Percentiles rank a stretch among this genome's conserved stretches.
Evolutionary conservation across 2,113 vertebrate genomes (phyloP).

Genomic region (Blennius ocellaris): DNA sequence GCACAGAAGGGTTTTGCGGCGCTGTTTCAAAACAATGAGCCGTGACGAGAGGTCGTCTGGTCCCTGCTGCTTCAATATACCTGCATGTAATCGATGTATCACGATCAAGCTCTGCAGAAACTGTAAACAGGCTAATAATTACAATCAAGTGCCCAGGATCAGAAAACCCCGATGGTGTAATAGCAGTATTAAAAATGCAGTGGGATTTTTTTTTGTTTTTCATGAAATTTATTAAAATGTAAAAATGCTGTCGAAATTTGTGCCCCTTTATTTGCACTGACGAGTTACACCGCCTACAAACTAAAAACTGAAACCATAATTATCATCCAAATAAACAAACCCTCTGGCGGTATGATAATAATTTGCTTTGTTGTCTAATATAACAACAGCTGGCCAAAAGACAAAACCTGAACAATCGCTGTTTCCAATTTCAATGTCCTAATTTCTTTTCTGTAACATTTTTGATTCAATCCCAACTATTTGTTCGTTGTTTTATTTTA

Average conservation of each 20-base stretch:
- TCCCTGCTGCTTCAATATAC: not conserved
- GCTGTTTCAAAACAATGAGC: constrained; percentile 3
- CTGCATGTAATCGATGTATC: not conserved
- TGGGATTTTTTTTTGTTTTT: too few relatives aligned
- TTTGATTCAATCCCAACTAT: not conserved
- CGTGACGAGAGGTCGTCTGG: not conserved
- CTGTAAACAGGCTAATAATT: too few relatives aligned
- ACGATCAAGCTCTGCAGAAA: too few relatives aligned
- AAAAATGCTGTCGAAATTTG: too few relatives aligned
- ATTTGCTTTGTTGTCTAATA: not conserved
- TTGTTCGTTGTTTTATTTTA: not conserved
- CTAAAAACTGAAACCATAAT: not conserved
- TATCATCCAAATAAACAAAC: too few relatives aligned
- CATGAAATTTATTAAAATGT: too few relatives aligned
- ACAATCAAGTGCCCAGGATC: too few relatives aligned
- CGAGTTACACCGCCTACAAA: not conserved
- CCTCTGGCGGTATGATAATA: not conserved
- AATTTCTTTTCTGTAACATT: not conserved
- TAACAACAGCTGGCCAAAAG: not conserved
- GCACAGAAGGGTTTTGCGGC: not conserved
- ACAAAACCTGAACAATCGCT: not conserved
- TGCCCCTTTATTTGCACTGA: too few relatives aligned
- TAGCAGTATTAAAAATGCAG: too few relatives aligned
- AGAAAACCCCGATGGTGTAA: too few relatives aligned
- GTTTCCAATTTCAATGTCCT: not conserved